Percentiles rank a stretch among this genome's conserved stretches.
Evolutionary conservation across 2,113 vertebrate species (phyloP).

Genomic region (Pygoscelis antarcticus): DNA sequence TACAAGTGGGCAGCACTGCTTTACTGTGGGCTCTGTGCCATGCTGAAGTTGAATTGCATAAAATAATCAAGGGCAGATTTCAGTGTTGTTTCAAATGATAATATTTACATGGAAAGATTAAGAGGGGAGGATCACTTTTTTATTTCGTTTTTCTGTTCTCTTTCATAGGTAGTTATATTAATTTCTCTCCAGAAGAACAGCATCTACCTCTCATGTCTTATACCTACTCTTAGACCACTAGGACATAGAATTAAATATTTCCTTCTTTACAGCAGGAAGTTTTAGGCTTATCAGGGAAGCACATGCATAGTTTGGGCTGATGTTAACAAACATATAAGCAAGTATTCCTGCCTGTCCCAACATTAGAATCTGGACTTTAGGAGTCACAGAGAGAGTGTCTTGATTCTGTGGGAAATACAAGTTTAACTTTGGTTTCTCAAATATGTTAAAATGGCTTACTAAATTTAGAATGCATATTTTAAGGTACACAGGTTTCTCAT

Average conservation of each 20-base stretch:
- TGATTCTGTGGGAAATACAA: not conserved
- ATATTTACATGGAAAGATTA: not conserved
- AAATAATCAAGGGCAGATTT: not conserved
- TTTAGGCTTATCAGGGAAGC: not conserved
- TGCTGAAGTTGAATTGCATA: not conserved
- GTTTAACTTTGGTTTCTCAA: not conserved
- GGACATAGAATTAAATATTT: slow-evolving; percentile 13
- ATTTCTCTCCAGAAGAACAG: not conserved
- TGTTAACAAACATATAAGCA: not conserved
- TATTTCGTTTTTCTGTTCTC: not conserved
- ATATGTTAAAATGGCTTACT: not conserved
- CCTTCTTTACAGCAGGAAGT: not conserved
- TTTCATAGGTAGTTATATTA: not conserved
- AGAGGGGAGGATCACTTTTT: not conserved
- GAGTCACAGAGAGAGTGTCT: not conserved
- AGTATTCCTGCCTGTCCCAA: not conserved
- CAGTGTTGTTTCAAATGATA: not conserved
- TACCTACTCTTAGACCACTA: not conserved
- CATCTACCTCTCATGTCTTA: not conserved
- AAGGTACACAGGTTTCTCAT: not conserved
- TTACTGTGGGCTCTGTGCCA: slow-evolving; percentile 1
- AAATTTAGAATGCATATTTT: not conserved
- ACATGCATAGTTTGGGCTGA: not conserved
- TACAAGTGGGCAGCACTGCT: slow-evolving; percentile 40
- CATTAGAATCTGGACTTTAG: not conserved